phyloP scores from a whole-genome alignment of 2,797 vertebrate species.

The Gymnothorax reevesii region DNA sequence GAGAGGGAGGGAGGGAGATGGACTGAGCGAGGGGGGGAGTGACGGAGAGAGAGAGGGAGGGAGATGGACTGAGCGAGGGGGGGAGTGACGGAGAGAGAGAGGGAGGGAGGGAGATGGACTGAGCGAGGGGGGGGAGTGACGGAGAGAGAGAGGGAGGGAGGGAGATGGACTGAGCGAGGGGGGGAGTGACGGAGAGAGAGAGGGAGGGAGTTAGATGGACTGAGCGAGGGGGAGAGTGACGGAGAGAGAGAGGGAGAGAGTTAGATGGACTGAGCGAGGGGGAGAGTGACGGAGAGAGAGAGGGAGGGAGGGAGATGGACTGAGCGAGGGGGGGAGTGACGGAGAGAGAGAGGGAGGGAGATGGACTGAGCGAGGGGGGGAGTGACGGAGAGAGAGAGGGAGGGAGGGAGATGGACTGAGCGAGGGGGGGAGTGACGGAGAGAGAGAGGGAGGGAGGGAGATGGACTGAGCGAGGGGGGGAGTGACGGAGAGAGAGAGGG shows the following conservation, averaged over 20 bases:
- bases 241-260: constrained; percentile 50
- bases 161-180: constrained; percentile 25
- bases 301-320: constrained; percentile 21
- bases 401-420: constrained; percentile 42
- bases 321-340: too few relatives aligned
- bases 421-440: constrained; percentile 20
- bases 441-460: constrained; percentile 50
- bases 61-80: too few relatives aligned
- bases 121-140: too few relatives aligned
- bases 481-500: constrained; percentile 36
- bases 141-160: constrained; percentile 50
- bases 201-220: constrained; percentile 48
- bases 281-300: constrained; percentile 35
- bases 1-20: constrained; percentile 51
- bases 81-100: too few relatives aligned
- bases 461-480: constrained; percentile 20
- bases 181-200: constrained; percentile 35
- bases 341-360: constrained; percentile 36
- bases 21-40: neutral
- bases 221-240: too few relatives aligned
- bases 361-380: constrained; percentile 20
- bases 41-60: constrained; percentile 30
- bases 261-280: constrained; percentile 12
- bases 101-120: constrained; percentile 43
- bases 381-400: constrained; percentile 36